Evolutionary conservation across 2,113 vertebrate species (phyloP), one percentile per base, ranked within the genome.

Genomic region (Procavia capensis): DNA sequence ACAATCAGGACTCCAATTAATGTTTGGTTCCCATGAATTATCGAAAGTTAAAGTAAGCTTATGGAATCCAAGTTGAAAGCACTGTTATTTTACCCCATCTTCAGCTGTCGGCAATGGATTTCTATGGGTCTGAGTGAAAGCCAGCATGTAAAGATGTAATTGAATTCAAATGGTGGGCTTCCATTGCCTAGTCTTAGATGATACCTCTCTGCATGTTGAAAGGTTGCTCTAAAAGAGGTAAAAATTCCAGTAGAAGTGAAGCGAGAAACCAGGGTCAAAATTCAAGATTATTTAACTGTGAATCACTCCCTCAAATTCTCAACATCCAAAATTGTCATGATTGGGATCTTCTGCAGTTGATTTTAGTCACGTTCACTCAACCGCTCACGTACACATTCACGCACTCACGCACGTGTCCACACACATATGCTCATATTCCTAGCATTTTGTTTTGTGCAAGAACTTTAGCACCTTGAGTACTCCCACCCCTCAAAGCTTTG

Each of bases 261-360:
- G 4, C 25, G 63, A 92, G 57, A 89, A 80, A 85, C 91, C 34
- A 74, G 13, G 10, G 2, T 16, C 39, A 85, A 63, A 81, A 24
- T 16, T 68, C 31, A 20, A 47, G 9, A 14, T 61, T 2, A 29
- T 75, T 88, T 59, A 90, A 36, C 29, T 70, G 4, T 64, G 27
- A 4, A 3, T 93, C n/a, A 54, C 25, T 86, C n/a, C n/a, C 59
- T 54, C 8, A 34, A 86, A 78, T 61, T 72, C 43, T 70, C 9
- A 82, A 50, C 66, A 59, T 31, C 25, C 22, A 93, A 85, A 90
- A 93, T 79, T 92, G 31, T 66, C 85, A 80, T 31, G 83, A n/a
- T 6, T 34, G 36, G 19, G 29, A 63, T 43, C 20, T 45, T 87
- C 59, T 54, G 45, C 7, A 34, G 25, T 86, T 90, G 24, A 70